phyloP scores from a whole-genome alignment of 2,888 invertebrate genomes.

The Hipparchia semele region DNA sequence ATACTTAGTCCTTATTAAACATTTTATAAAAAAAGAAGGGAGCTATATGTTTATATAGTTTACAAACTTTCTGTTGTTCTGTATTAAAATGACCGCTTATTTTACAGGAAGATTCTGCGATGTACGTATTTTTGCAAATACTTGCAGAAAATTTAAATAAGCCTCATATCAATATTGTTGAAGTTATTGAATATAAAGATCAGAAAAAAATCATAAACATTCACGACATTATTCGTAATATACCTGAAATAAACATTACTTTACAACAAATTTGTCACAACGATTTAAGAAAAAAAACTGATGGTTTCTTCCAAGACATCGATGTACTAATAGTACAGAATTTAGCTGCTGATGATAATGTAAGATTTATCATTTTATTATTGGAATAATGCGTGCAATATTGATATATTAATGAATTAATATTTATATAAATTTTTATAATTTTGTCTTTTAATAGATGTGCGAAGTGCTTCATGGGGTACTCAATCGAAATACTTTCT shows the following conservation, averaged over 20 bases:
- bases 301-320: constrained; percentile 32
- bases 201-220: constrained; percentile 37
- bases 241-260: constrained; percentile 37
- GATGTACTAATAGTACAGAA: constrained; percentile 46
- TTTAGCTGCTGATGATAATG: constrained; percentile 46
- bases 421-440: not conserved
- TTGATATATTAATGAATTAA: not conserved
- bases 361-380: constrained; percentile 39
- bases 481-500: constrained; percentile 45
- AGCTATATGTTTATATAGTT: no score
- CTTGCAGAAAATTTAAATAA: constrained; percentile 51
- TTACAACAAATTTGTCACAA: constrained; percentile 36
- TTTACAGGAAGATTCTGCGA: constrained; percentile 44
- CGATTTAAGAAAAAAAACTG: constrained; percentile 30
- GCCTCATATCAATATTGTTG: constrained; percentile 43
- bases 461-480: constrained; percentile 43
- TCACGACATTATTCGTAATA: constrained; percentile 34
- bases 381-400: not conserved
- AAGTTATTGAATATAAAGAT: constrained; percentile 40
- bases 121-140: constrained; percentile 49
- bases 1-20: no score
- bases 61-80: no score
- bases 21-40: no score
- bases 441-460: constrained; percentile 39
- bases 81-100: not conserved